A percentile compares a stretch with the other conserved stretches of the same genome.
Evolutionary conservation across 2,797 vertebrate genomes (phyloP).

Genomic region (Thamnophis elegans): DNA sequence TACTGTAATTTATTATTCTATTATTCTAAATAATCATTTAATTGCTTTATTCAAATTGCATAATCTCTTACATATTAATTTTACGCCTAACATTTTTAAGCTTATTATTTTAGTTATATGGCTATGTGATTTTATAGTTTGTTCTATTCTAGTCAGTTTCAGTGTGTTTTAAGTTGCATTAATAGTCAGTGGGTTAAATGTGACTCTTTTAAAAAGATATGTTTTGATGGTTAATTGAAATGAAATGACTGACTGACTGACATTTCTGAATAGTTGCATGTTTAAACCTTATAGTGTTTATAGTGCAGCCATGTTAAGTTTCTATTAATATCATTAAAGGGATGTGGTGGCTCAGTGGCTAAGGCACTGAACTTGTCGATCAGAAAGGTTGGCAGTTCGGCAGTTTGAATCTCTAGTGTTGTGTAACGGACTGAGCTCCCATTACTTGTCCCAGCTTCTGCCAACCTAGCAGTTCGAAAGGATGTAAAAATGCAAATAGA

Average conservation of each 20-base stretch:
- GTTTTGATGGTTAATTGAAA: not conserved
- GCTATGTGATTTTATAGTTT: not conserved
- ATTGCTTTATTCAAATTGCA: not conserved
- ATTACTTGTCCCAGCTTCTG: too few relatives aligned
- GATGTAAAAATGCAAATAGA: too few relatives aligned
- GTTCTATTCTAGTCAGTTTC: not conserved
- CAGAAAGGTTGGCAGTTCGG: too few relatives aligned
- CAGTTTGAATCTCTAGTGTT: too few relatives aligned
- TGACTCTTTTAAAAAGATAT: not conserved
- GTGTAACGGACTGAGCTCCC: too few relatives aligned
- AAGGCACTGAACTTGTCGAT: too few relatives aligned
- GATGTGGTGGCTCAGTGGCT: too few relatives aligned
- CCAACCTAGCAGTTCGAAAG: too few relatives aligned
- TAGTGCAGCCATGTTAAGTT: not conserved
- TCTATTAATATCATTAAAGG: not conserved
- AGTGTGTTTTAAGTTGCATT: not conserved
- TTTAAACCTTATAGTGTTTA: not conserved
- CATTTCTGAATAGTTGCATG: not conserved
- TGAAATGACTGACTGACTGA: not conserved
- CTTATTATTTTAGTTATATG: not conserved
- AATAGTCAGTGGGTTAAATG: not conserved
- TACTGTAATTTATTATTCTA: not conserved
- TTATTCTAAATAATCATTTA: not conserved
- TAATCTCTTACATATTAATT: not conserved
- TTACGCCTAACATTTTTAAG: not conserved